Evolutionary conservation across 2,888 invertebrate species (phyloP), one percentile per base, ranked within the genome.

Genomic region (Scaptomyza polygonia): DNA sequence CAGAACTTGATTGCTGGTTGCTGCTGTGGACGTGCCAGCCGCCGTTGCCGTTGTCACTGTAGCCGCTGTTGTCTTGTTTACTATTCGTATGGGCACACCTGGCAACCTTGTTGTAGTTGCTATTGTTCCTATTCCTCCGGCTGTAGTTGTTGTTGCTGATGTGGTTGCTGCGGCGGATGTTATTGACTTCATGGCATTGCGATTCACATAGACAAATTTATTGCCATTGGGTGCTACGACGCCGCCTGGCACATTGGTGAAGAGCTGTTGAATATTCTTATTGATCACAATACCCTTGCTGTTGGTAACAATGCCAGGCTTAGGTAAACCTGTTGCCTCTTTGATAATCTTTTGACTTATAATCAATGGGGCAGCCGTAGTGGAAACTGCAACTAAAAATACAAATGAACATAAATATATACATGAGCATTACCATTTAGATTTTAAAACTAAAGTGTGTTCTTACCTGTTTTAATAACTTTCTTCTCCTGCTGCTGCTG

Each of bases 161-260:
- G 61, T 82, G n/a, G 89, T 81, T 5, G 14, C 36, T 14, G 36
- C 4, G 3, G 8, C 36, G 14, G 90, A 86, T 53, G 86, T 89
- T 51, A 90, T 80, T 1, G 91, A 89, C 56, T 91, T 92, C 78
- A 91, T 91, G 4, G 84, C 86, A 49, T 79, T 91, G 11, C 91
- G 89, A 77, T 91, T 92, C n/a, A 92, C 86, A 21, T 91, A 91
- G 1, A 92, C 90, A 5, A 91, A 82, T 72, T 91, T 92, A 45
- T 90, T 91, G 16, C 76, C 77, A 42, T 66, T 58, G 12, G 53
- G 34, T n/a, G 34, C 18, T n/a, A 68, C 47, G 1, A 67, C 36
- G 30, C 52, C 59, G 8, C 53, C 53, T 39, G 49, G 70, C 43
- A 67, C 73, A 63, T 48, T 71, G 59, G 80, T 77, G 5, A 88